Conservation (phyloP, 2,113 vertebrate genomes). For the Tychaedon coryphoeus region DNA sequence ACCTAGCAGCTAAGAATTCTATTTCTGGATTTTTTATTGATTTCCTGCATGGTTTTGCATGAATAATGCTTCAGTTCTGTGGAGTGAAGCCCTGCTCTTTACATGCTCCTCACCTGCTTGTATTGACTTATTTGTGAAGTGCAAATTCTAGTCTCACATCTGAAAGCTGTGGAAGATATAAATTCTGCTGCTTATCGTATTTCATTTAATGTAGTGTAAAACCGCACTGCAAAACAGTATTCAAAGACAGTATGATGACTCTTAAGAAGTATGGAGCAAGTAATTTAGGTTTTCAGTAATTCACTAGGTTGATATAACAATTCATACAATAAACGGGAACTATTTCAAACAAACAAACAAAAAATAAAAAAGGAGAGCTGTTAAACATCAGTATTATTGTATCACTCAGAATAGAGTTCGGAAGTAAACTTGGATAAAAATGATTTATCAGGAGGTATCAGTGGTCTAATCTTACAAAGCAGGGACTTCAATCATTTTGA, state of each 20-base stretch:
- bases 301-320: not conserved
- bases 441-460: not conserved
- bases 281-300: not conserved
- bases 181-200: not conserved
- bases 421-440: not conserved
- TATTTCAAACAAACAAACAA: not conserved
- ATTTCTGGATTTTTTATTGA: not conserved
- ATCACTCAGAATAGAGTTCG: not conserved
- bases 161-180: not conserved
- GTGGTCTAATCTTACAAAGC: not conserved
- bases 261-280: not conserved
- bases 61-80: not conserved
- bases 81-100: not conserved
- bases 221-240: not conserved
- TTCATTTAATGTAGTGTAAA: not conserved
- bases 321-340: not conserved
- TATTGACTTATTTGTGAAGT: not conserved
- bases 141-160: not conserved
- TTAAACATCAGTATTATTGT: not conserved
- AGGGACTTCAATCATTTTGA: not conserved
- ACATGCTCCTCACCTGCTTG: not conserved
- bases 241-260: not conserved
- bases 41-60: not conserved
- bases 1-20: not conserved
- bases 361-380: not conserved